phyloP scores from a whole-genome alignment of 2,113 vertebrate genomes.

The Meleagris gallopavo region DNA sequence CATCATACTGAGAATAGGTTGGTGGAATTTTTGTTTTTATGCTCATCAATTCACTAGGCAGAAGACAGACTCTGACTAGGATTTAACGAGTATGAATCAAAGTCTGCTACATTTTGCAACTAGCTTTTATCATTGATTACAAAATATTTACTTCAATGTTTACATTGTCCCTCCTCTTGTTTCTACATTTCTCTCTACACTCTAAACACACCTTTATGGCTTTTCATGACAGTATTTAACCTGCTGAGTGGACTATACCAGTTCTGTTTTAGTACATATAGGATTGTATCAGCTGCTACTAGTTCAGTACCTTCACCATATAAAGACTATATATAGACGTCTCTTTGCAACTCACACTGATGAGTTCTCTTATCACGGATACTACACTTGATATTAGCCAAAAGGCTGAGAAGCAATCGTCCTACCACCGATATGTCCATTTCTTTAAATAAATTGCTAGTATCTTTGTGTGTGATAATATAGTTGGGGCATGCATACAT shows the following conservation, averaged over 20 bases:
- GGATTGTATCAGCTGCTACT: not conserved
- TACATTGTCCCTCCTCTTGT: not conserved
- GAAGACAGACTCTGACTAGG: not conserved
- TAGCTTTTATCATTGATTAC: not conserved
- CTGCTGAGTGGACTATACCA: not conserved
- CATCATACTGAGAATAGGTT: not conserved
- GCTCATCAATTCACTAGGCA: not conserved
- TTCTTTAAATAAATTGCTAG: not conserved
- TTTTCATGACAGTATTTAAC: not conserved
- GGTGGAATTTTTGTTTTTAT: not conserved
- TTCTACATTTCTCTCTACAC: not conserved
- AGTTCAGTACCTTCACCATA: not conserved
- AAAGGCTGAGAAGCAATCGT: too few species aligned
- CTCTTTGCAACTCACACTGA: not conserved
- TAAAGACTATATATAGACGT: not conserved
- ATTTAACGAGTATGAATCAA: not conserved
- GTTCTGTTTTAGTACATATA: not conserved
- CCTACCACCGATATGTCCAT: not conserved
- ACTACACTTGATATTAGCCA: too few species aligned
- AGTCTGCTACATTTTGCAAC: not conserved
- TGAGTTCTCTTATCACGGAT: not conserved
- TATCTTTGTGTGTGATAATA: not conserved
- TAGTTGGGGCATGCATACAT: not conserved
- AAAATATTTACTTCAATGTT: not conserved
- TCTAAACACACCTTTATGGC: not conserved